Evolutionary conservation across 2,888 invertebrate species (phyloP).

Genomic region (Trileptium ribeirensis): DNA sequence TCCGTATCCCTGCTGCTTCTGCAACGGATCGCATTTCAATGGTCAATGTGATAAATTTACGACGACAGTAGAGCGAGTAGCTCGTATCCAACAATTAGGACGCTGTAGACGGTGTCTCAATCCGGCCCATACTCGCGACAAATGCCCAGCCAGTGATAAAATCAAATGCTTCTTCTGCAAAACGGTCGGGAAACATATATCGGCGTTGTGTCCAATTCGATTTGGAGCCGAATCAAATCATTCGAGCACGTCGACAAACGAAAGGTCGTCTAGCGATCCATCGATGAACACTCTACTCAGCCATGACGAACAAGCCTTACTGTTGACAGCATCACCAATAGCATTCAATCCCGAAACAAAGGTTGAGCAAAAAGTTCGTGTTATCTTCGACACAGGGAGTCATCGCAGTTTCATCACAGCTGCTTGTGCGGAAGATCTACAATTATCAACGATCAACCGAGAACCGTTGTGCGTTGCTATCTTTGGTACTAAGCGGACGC

Average conservation of each 20-base stretch:
- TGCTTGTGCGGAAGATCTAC: neutral
- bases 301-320: neutral
- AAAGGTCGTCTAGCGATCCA: neutral
- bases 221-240: too few relatives aligned
- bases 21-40: neutral
- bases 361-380: neutral
- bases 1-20: neutral
- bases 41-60: neutral
- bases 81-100: neutral
- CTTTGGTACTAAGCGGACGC: neutral
- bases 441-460: neutral
- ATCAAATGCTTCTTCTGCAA: neutral
- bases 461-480: neutral
- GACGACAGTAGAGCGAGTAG: neutral
- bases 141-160: neutral
- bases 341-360: neutral
- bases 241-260: too few relatives aligned
- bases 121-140: neutral
- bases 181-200: neutral
- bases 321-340: neutral
- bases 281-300: neutral
- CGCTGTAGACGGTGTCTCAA: neutral
- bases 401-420: neutral
- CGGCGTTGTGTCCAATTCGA: neutral
- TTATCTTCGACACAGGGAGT: neutral